Evolutionary conservation across 2,888 invertebrate genomes (phyloP).

Genomic region (Aporophyla nigra): DNA sequence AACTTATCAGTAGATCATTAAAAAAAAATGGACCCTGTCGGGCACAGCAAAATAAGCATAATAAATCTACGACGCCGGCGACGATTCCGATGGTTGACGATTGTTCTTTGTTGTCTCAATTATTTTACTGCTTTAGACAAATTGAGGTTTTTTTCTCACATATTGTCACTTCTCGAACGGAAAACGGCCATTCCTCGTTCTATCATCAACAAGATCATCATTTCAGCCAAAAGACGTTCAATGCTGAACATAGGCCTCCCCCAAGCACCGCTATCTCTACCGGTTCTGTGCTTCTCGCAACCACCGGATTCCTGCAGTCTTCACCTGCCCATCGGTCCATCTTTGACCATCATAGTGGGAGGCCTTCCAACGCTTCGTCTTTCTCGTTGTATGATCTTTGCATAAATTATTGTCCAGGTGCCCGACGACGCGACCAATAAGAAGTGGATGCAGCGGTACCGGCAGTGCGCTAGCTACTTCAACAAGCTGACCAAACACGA

Average conservation of each 20-base stretch:
- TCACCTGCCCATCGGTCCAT: too few species aligned
- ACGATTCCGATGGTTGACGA: not conserved
- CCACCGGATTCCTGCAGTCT: too few species aligned
- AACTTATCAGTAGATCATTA: too few species aligned
- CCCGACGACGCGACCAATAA: slow-evolving; percentile 77
- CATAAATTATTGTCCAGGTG: slow-evolving; percentile 64
- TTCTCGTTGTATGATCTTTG: not conserved
- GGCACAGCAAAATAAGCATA: too few species aligned
- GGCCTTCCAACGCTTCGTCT: too few species aligned
- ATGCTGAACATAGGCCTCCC: too few species aligned
- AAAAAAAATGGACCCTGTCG: too few species aligned
- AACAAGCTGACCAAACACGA: slow-evolving; percentile 86
- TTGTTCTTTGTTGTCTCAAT: not conserved
- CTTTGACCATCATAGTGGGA: too few species aligned
- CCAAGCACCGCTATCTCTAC: too few species aligned
- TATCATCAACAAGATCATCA: not conserved
- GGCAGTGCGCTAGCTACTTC: slow-evolving; percentile 88
- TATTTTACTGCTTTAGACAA: not conserved
- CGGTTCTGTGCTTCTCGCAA: too few species aligned
- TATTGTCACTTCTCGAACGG: not conserved
- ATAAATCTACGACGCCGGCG: too few species aligned
- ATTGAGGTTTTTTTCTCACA: not conserved
- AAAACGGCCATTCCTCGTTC: not conserved
- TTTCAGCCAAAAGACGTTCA: too few species aligned
- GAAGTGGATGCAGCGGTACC: slow-evolving; percentile 90